Conservation (phyloP, 2,888 invertebrate genomes). For the Ophion slaviceki region DNA sequence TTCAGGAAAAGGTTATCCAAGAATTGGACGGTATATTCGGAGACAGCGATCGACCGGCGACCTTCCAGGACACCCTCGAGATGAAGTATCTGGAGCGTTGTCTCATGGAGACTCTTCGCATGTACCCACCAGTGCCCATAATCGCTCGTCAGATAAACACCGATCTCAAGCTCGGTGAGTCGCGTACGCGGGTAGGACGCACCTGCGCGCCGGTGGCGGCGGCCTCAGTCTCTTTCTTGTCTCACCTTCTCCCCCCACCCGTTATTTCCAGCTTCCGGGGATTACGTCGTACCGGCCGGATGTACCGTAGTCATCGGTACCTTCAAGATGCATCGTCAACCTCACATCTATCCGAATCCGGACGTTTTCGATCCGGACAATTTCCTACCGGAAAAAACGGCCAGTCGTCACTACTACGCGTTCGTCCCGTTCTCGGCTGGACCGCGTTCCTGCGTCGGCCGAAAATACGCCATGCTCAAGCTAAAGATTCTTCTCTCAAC, state of each 20-base stretch:
- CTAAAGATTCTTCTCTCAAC: conserved; percentile 90
- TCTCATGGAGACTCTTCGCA: conserved; percentile 90
- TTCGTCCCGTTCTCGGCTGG: conserved; percentile 93
- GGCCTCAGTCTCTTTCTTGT: no score
- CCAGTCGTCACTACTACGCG: conserved; percentile 91
- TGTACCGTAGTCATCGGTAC: conserved; percentile 89
- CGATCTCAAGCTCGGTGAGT: conserved; percentile 88
- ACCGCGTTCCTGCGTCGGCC: conserved; percentile 91
- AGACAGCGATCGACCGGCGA: conserved; percentile 90
- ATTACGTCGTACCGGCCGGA: conserved; percentile 88
- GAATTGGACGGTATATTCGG: conserved; percentile 92
- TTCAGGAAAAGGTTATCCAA: conserved; percentile 90
- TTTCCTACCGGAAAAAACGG: conserved; percentile 90
- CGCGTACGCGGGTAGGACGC: background rate
- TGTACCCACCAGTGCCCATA: conserved; percentile 92
- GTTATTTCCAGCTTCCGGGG: conserved; percentile 85
- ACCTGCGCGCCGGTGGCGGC: background rate
- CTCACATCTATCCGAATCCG: conserved; percentile 88
- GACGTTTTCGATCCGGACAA: conserved; percentile 91
- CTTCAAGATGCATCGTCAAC: conserved; percentile 88
- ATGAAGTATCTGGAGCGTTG: conserved; percentile 94
- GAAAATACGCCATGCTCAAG: conserved; percentile 92
- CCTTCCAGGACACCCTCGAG: conserved; percentile 90
- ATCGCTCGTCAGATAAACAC: conserved; percentile 90
- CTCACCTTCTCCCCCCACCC: no score